Base-by-base conservation (phyloP, 2,888 invertebrate genomes). In the Heliconius charithonia region DNA sequence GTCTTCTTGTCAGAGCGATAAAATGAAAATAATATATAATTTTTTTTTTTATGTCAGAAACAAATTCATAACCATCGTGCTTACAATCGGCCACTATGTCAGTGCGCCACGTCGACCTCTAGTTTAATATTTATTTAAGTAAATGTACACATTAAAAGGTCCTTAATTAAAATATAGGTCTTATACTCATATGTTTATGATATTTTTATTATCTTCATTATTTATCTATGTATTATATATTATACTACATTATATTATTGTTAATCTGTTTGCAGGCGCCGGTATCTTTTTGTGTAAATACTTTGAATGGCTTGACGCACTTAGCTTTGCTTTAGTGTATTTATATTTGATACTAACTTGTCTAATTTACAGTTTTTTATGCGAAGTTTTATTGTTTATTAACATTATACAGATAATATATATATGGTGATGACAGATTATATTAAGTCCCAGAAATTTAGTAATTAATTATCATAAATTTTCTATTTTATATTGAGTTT, bases 251-350 rank as follows among this genome's bases (percentile, higher is more conserved):
- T 79, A 83, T 82, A 74, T 82, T 80, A 81, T 80, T 84, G 71
- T 83, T 78, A 82, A 82, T 84, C 81, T 85, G 83, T 83, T 84
- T 86, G 81, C 85, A 84, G 85, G 82, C 82, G 76, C 83, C 81
- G 76, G 80, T 81, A 77, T 83, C 66, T 45, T 81, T 65, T 79
- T 81, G 76, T 83, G 80, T 79, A 83, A 82, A 82, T 81, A 81
- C 82, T 79, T 66, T 83, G 82, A 81, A 80, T 82, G 81, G 82
- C 81, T 82, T 82, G 79, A 69, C 76, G 79, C 73, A 80, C 66
- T 79, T 69, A 72, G 82, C 81, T 83, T 81, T 65, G 84, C 83
- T 83, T 82, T 75, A 71, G 70, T 78, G 76, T 76, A 62, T 62
- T 45, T 67, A 37, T 67, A n/a, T 65, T 66, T 37, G 10, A 63